These are phyloP conservation scores for Nycteola revayana DNA, from an alignment of 2,888 invertebrate species.

Conservation along the genomic window DNA sequence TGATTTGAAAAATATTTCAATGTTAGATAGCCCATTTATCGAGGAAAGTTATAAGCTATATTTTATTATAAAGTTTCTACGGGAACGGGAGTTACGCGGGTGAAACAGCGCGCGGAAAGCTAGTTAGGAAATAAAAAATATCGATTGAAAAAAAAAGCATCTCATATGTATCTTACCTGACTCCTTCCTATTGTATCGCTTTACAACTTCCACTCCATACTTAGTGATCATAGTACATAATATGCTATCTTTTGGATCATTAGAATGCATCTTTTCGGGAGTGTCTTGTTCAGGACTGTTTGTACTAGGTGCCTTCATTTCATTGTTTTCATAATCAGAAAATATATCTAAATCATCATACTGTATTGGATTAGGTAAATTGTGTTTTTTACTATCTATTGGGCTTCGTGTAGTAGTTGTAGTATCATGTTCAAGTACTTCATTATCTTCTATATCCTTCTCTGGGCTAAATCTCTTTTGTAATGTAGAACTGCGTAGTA, in stretches of 20 bases:
- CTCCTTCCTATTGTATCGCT: conserved; percentile 36
- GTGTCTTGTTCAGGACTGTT: conserved; percentile 6
- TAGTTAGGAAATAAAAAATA: too few relatives aligned
- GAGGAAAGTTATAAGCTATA: too few relatives aligned
- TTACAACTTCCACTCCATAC: conserved; percentile 41
- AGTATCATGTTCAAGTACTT: conserved; percentile 1
- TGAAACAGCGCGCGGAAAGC: too few relatives aligned
- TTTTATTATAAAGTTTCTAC: too few relatives aligned
- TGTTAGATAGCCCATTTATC: too few relatives aligned
- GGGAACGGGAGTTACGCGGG: too few relatives aligned
- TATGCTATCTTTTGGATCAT: conserved; percentile 44
- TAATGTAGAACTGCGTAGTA: conserved; percentile 43
- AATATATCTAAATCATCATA: conserved; percentile 47
- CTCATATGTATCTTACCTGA: conserved; percentile 42
- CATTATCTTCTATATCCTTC: conserved; percentile 5
- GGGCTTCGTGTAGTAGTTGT: too few relatives aligned
- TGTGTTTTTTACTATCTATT: neutral
- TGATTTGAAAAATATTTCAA: too few relatives aligned
- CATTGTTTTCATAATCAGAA: conserved; percentile 13
- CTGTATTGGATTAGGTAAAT: conserved; percentile 8
- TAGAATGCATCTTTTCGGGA: conserved; percentile 1
- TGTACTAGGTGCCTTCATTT: neutral
- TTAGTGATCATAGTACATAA: conserved; percentile 58
- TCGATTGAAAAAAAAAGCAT: too few relatives aligned
- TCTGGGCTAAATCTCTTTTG: conserved; percentile 8